These are phyloP conservation scores for Trichogramma dendrolimi DNA, from an alignment of 2,888 invertebrate genomes.

Conservation along the genomic window DNA sequence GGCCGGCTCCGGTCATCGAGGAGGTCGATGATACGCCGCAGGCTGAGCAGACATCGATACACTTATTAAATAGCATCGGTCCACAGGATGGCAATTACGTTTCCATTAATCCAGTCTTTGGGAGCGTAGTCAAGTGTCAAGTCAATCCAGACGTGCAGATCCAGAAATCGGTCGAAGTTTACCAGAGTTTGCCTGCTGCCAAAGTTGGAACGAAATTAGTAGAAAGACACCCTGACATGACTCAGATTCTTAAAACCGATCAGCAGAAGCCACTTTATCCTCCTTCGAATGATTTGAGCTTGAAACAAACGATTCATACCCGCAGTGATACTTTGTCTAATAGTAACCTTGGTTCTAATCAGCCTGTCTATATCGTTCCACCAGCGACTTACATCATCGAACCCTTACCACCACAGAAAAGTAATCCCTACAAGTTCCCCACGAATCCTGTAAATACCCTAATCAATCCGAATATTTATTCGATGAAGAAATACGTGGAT, in stretches of 20 bases:
- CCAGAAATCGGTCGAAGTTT: slow-evolving; percentile 47
- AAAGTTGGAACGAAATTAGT: no score
- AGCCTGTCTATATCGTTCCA: slow-evolving; percentile 23
- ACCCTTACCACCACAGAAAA: not conserved
- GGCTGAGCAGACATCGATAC: not conserved
- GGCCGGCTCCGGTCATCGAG: slow-evolving; percentile 34
- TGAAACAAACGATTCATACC: slow-evolving; percentile 10
- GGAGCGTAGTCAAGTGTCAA: slow-evolving; percentile 10
- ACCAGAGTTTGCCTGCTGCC: slow-evolving; percentile 39
- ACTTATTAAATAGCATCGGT: slow-evolving; percentile 19
- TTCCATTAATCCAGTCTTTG: slow-evolving; percentile 28
- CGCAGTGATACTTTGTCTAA: slow-evolving; percentile 4
- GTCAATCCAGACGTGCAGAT: slow-evolving; percentile 39
- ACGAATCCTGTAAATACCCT: no score
- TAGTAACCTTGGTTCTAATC: not conserved
- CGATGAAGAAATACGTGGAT: no score
- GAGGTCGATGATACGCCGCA: slow-evolving; percentile 31
- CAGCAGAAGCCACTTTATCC: slow-evolving; percentile 25
- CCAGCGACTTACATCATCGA: slow-evolving; percentile 24
- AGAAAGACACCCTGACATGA: slow-evolving; percentile 27
- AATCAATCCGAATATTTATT: no score
- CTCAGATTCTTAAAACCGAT: slow-evolving; percentile 34
- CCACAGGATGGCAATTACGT: slow-evolving; percentile 22
- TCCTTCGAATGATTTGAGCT: slow-evolving; percentile 15
- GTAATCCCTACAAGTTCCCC: no score